Conservation (phyloP, 2,797 vertebrate species). For the Dendrocincla tyrannina region DNA sequence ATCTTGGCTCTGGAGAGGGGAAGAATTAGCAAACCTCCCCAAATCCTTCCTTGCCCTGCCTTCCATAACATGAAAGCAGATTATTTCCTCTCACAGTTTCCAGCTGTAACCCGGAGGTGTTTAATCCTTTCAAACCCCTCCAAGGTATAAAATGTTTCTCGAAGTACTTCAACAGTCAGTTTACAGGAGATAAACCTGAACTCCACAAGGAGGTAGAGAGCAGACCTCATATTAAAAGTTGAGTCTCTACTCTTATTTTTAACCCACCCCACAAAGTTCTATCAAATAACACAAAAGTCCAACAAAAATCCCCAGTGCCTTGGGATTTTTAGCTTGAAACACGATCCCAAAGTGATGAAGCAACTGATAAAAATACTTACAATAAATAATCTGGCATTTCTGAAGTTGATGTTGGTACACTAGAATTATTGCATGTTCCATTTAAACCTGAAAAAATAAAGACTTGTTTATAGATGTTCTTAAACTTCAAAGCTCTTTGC, state of each 20-base stretch:
- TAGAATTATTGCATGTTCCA: conserved; percentile 87
- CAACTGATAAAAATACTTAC: conserved; percentile 80
- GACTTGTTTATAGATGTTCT: background rate
- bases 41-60: background rate
- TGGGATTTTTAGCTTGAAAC: background rate
- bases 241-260: background rate
- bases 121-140: background rate
- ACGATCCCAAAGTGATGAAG: background rate
- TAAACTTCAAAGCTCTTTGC: background rate
- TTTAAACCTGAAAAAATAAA: conserved; percentile 83
- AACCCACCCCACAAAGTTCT: background rate
- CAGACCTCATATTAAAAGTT: background rate
- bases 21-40: background rate
- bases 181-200: background rate
- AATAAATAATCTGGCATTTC: conserved; percentile 92
- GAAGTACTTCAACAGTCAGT: background rate
- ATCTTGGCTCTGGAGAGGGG: background rate
- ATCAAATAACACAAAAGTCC: background rate
- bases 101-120: background rate
- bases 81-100: background rate
- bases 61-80: background rate
- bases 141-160: background rate
- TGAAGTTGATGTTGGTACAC: conserved; percentile 86
- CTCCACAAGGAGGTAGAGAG: background rate
- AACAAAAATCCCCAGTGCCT: background rate